A percentile compares a stretch with the other conserved stretches of the same genome.
These are phyloP conservation scores for Barbus barbus DNA, from an alignment of 2,113 vertebrate genomes.

Conservation along the genomic window DNA sequence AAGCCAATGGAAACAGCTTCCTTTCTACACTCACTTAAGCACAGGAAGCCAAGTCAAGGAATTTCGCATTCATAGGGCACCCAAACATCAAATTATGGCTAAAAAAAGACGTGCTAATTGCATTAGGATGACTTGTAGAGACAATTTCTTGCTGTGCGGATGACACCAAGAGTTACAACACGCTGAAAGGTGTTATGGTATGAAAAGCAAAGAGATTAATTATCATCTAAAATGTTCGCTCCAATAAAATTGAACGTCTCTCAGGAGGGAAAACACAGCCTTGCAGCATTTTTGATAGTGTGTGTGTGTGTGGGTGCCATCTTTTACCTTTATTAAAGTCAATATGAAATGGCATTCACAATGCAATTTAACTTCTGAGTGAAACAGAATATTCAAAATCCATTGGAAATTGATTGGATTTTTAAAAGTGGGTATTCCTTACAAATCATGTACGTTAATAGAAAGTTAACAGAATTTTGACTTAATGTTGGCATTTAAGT, in stretches of 20 bases:
- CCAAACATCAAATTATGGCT: neutral
- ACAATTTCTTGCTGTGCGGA: neutral
- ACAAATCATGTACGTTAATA: neutral
- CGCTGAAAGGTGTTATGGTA: slow-evolving; percentile 7
- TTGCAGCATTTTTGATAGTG: neutral
- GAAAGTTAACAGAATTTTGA: neutral
- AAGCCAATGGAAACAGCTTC: slow-evolving; percentile 10
- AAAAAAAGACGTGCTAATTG: slow-evolving; percentile 8
- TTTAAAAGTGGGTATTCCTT: neutral
- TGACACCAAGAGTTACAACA: slow-evolving; percentile 18
- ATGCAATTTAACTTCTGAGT: neutral
- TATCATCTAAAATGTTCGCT: slow-evolving; percentile 12
- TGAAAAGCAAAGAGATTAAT: slow-evolving; percentile 34
- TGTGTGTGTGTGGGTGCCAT: neutral
- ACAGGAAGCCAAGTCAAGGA: neutral
- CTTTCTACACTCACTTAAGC: slow-evolving; percentile 14
- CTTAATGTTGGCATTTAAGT: too few relatives aligned
- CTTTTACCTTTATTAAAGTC: neutral
- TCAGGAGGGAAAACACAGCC: slow-evolving; percentile 4
- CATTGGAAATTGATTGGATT: neutral
- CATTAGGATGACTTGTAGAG: neutral
- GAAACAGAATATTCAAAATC: neutral
- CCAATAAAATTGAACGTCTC: neutral
- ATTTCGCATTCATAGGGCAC: neutral
- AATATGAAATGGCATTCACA: neutral